Base-by-base conservation (phyloP, 2,113 vertebrate genomes). In the Callipepla squamata region DNA sequence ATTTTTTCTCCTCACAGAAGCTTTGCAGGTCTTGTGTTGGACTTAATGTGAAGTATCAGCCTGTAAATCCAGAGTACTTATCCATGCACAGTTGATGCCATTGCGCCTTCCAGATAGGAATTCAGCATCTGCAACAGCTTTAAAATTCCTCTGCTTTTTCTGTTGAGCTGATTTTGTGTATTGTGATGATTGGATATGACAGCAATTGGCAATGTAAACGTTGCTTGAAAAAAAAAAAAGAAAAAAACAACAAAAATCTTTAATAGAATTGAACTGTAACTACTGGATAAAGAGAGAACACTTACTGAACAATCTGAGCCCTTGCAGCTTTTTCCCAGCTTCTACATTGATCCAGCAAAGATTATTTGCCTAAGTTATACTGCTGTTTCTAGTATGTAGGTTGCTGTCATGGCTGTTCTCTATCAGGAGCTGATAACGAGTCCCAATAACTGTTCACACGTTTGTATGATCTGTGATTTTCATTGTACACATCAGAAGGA, bases 121-220 rank as follows among this genome's bases (percentile, higher is more conserved):
- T 85, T 62, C 89, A 75, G 75, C 85, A 90, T 76, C 89, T 85
- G 53, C 58, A 87, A 23, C 30, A 74, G 75, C 82, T 91, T 85
- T 87, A 62, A 62, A 80, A 76, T n/a, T 80, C 40, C 14, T 80
- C 72, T 89, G 47, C 9, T 66, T 69, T 78, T 93, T 57, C 61
- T 73, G 0, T 62, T 53, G 87, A 62, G 12, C 66, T 82, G 63
- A 80, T 87, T 89, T 89, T 74, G 62, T 59, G 26, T 82, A 62
- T 91, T 91, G 42, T 87, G 51, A 73, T 22, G 6, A 42, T 48
- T 92, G 59, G 42, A n/a, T 85, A 75, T 83, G 74, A 70, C 72
- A 94, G 50, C 74, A 79, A 14, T 83, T 45, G 45, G 63, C 90
- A 90, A 66, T 80, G 22, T 61, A 80, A 61, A 32, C 3, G 4